These are phyloP conservation scores for Erethizon dorsatum DNA, from an alignment of 2,797 vertebrate genomes.

Conservation along the genomic window DNA sequence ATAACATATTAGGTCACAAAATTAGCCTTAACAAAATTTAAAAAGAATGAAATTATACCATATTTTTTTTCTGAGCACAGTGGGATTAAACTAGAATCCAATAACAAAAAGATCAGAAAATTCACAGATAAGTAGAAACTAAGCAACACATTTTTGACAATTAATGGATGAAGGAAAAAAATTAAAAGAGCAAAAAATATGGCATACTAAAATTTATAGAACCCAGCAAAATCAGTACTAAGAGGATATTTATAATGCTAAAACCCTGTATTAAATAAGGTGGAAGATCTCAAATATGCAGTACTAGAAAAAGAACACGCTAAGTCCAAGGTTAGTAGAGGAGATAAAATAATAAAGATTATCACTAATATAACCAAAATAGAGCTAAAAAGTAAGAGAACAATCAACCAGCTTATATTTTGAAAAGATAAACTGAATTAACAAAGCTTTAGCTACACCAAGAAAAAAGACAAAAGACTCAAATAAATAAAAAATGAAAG, in stretches of 20 bases:
- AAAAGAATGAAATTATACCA: neutral
- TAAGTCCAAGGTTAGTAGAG: neutral
- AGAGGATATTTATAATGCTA: neutral
- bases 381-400: neutral
- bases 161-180: neutral
- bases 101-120: neutral
- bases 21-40: neutral
- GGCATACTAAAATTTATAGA: neutral
- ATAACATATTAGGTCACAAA: neutral
- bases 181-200: neutral
- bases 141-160: neutral
- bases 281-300: neutral
- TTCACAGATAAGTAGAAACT: neutral
- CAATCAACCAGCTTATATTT: neutral
- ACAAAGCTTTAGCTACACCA: neutral
- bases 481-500: neutral
- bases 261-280: neutral
- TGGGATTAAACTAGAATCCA: neutral
- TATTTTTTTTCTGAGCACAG: neutral
- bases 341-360: neutral
- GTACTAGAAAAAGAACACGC: neutral
- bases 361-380: neutral
- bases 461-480: neutral
- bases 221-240: neutral
- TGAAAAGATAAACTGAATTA: neutral